Base-by-base conservation (phyloP, 2,797 vertebrate species). In the Gymnothorax reevesii region DNA sequence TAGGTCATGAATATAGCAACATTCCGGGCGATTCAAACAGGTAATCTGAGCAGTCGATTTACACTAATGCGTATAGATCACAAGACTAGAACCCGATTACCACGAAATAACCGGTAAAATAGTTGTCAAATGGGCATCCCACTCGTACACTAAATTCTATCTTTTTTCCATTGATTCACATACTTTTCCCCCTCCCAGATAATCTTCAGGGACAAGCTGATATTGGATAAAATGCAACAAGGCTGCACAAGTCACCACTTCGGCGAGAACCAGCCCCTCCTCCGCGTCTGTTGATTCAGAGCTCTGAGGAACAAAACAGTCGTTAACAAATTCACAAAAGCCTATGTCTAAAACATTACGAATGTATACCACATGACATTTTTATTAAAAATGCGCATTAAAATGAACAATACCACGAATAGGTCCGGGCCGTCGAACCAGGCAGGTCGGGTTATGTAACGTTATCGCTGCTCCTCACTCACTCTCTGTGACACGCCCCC, bases 171-270 rank as follows among this genome's bases (percentile, higher is more conserved):
- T 22, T 80, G 54, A 52, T 80, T 79, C 49, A n/a, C 77, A 80
- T 7, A 54, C 77, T 80, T 55, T 55, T 52, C n/a, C 77, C n/a
- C 77, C 49, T 22, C 52, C 77, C n/a, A 22, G 77, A 80, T 54
- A 80, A 80, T 80, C 49, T n/a, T 57, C 57, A 84, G 87, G 71
- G 83, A 84, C 87, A 88, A 25, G n/a, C 13, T 86, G 85, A 82
- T 85, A 84, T 8, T 57, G 83, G 57, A 8, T 57, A 49, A 42
- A 42, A 22, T 33, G 7, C 15, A 22, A n/a, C 12, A 9, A 33
- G 25, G 25, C 1, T 80, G 42, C 15, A 12, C 13, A 87, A 33
- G 49, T 88, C 64, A 49, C 27, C 60, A 60, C 59, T 4, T 69
- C 22, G 54, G 4, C 1, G 79, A 83, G 54, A 60, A 20, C 17